Evolutionary conservation across 2,888 invertebrate species (phyloP).

Genomic region (Acanthosoma haemorrhoidale): DNA sequence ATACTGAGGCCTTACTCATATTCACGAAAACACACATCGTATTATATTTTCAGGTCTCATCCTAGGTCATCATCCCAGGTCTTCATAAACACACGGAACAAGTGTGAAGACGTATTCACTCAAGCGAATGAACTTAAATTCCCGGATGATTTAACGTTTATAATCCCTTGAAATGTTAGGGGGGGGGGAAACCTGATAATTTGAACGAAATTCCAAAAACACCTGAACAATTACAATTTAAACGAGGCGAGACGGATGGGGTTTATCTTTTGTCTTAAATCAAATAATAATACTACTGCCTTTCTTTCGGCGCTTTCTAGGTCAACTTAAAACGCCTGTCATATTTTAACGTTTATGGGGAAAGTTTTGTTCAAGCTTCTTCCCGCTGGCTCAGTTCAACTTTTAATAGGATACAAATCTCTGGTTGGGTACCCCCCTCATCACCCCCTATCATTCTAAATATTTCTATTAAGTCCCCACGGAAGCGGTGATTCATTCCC

Average conservation of each 20-base stretch:
- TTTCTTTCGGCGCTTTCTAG: constrained; percentile 10
- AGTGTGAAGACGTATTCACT: too few species aligned
- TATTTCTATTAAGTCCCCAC: neutral
- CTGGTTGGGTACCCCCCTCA: too few species aligned
- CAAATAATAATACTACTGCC: neutral
- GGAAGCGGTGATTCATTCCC: neutral
- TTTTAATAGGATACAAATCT: constrained; percentile 10
- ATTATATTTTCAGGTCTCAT: too few species aligned
- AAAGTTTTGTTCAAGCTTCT: neutral
- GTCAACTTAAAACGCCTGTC: constrained; percentile 9
- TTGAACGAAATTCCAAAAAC: too few species aligned
- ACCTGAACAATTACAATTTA: neutral
- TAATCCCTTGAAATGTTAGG: too few species aligned
- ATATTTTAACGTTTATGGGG: constrained; percentile 14
- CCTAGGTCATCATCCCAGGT: too few species aligned
- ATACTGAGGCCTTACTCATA: too few species aligned
- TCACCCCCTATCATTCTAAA: neutral
- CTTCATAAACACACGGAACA: too few species aligned
- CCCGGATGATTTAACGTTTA: too few species aligned
- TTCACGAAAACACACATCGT: too few species aligned
- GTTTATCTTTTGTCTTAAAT: neutral
- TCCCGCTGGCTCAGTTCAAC: neutral
- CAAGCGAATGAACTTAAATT: too few species aligned
- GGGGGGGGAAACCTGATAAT: too few species aligned
- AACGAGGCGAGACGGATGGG: neutral